Conservation (phyloP, 64 coral and sea anemone genomes). For the Dendrophyllia cribrosa region DNA sequence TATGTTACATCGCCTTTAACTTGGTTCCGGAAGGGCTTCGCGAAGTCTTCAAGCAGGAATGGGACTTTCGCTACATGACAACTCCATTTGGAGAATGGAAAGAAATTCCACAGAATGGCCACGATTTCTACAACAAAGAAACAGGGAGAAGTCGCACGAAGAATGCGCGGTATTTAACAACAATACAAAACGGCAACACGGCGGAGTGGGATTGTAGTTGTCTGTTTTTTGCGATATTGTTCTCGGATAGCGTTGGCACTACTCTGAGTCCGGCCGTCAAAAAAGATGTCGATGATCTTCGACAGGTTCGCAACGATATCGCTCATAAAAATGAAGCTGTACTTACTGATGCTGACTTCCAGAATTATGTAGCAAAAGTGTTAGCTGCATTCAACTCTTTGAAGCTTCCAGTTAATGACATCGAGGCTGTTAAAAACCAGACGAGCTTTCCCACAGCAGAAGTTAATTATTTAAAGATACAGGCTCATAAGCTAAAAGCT, state of each 20-base stretch:
- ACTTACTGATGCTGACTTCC: slow-evolving; percentile 37
- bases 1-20: too few species aligned
- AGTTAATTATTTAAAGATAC: not conserved
- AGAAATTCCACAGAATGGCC: too few species aligned
- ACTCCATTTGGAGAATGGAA: too few species aligned
- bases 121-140: too few species aligned
- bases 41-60: too few species aligned
- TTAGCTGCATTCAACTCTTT: slow-evolving; percentile 23
- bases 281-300: slow-evolving; percentile 8
- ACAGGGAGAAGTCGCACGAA: too few species aligned
- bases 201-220: slow-evolving; percentile 29
- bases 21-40: too few species aligned
- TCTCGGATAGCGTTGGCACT: slow-evolving; percentile 4
- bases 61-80: too few species aligned
- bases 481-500: not conserved
- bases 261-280: not conserved
- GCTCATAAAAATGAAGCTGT: not conserved
- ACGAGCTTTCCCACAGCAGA: slow-evolving; percentile 35
- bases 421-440: slow-evolving; percentile 41
- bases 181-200: too few species aligned
- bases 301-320: slow-evolving; percentile 27
- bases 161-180: too few species aligned
- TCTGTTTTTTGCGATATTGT: slow-evolving; percentile 34
- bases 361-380: not conserved
- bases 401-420: not conserved